Percentiles rank a stretch among this genome's conserved stretches.
Evolutionary conservation across 2,113 vertebrate species (phyloP).

Genomic region (Collichthys lucidus): DNA sequence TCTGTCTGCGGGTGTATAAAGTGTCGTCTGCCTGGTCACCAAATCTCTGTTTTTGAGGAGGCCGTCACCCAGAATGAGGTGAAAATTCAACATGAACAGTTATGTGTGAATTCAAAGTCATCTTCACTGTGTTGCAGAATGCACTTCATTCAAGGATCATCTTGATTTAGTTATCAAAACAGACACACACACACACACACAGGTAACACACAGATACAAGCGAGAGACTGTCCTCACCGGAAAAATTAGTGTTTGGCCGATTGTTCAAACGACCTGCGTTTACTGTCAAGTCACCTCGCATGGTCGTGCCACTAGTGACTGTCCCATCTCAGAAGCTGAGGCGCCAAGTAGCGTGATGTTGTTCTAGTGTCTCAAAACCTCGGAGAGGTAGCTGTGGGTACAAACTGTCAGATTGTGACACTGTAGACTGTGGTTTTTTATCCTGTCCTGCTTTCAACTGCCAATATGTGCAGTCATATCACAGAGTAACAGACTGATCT

Average conservation of each 20-base stretch:
- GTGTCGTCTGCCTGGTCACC: conserved; percentile 54
- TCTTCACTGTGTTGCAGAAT: conserved; percentile 17
- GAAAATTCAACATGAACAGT: conserved; percentile 37
- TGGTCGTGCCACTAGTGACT: not conserved
- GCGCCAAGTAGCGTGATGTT: not conserved
- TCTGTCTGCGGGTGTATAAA: conserved; percentile 56
- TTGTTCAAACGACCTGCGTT: conserved; percentile 21
- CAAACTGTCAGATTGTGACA: not conserved
- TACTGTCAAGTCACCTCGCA: conserved; percentile 29
- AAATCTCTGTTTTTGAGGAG: conserved; percentile 56
- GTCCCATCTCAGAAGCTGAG: not conserved
- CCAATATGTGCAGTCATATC: not conserved
- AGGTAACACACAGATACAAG: not conserved
- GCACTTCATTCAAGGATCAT: conserved; percentile 27
- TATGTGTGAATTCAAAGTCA: conserved; percentile 42
- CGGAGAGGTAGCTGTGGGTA: not conserved
- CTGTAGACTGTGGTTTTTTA: not conserved
- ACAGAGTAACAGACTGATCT: not conserved
- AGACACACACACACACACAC: not conserved
- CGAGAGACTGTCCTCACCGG: not conserved
- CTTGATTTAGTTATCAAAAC: conserved; percentile 32
- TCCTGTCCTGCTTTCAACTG: not conserved
- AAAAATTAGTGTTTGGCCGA: not conserved
- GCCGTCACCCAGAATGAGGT: conserved; percentile 13
- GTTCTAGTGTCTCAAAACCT: conserved; percentile 1